These are phyloP conservation scores for Ochotona curzoniae DNA, from an alignment of 2,113 vertebrate genomes.

Conservation along the genomic window DNA sequence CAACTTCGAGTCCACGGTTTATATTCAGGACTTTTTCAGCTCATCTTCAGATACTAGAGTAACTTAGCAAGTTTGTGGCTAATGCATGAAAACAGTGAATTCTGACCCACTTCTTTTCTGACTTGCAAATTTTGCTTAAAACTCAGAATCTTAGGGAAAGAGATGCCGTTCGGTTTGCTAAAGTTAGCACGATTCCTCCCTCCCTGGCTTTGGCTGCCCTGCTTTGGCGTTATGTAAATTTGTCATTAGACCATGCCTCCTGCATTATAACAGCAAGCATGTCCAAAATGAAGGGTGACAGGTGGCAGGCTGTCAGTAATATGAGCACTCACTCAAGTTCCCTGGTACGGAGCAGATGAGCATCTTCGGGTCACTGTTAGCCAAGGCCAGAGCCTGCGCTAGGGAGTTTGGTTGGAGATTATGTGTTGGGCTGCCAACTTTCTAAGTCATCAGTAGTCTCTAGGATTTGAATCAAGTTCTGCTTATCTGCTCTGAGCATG, in stretches of 20 bases:
- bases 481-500: not conserved
- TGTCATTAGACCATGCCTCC: rapidly evolving
- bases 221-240: not conserved
- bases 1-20: not conserved
- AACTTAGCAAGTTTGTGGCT: not conserved
- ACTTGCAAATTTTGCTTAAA: not conserved
- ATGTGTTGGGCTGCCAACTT: not conserved
- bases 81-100: not conserved
- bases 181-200: not conserved
- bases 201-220: not conserved
- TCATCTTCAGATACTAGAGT: not conserved
- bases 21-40: not conserved
- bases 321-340: not conserved
- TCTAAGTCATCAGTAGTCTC: not conserved
- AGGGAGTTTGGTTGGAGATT: not conserved
- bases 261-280: rapidly evolving
- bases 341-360: rapidly evolving
- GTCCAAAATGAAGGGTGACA: not conserved
- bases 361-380: not conserved
- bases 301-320: not conserved
- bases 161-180: not conserved
- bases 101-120: not conserved
- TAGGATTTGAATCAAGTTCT: not conserved
- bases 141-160: not conserved
- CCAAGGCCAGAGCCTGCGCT: rapidly evolving